A percentile compares a stretch with the other conserved stretches of the same genome.
Conservation (phyloP, 2,113 vertebrate genomes). For the Myanophis thanlyinensis region DNA sequence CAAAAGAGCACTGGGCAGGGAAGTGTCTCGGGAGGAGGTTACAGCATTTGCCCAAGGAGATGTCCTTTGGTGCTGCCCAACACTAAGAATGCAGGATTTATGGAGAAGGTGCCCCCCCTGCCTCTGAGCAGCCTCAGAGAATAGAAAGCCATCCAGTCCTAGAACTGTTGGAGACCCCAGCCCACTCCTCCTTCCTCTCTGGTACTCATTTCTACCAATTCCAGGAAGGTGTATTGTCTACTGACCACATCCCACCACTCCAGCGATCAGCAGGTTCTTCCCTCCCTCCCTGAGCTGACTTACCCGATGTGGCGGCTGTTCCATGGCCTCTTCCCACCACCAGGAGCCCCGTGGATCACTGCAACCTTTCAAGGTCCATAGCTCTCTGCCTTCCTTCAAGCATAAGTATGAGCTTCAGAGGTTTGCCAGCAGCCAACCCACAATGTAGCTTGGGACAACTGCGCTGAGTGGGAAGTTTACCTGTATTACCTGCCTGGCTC, state of each 20-base stretch:
- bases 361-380: not conserved
- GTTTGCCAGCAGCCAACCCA: not conserved
- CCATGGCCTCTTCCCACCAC: not conserved
- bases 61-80: not conserved
- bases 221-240: not conserved
- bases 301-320: not conserved
- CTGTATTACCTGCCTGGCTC: not conserved
- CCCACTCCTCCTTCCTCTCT: not conserved
- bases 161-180: not conserved
- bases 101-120: not conserved
- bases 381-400: not conserved
- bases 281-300: not conserved
- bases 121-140: not conserved
- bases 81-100: not conserved
- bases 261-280: not conserved
- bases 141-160: not conserved
- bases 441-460: not conserved
- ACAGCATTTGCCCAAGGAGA: not conserved
- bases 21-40: not conserved
- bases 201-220: not conserved
- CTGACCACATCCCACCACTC: not conserved
- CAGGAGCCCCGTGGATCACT: not conserved
- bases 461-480: not conserved
- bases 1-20: not conserved
- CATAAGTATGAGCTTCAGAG: not conserved